These are phyloP conservation scores for Alosa sapidissima DNA, from an alignment of 2,797 vertebrate species.

Conservation along the genomic window DNA sequence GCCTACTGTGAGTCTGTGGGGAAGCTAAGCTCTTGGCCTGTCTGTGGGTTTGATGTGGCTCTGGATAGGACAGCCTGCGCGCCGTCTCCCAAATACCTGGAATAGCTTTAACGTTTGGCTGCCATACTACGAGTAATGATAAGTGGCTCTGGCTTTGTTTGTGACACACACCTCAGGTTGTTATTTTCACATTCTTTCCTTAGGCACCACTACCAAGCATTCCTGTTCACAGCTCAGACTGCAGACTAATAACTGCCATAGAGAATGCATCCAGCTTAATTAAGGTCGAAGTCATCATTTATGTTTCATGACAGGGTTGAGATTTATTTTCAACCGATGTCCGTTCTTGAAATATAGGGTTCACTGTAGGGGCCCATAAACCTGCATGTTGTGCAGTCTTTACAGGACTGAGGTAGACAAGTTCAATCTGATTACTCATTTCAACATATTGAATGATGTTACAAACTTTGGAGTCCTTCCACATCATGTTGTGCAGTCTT, in stretches of 20 bases:
- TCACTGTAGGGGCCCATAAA: conserved; percentile 38
- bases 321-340: conserved; percentile 10
- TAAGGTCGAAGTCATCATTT: background rate
- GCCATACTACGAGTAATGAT: background rate
- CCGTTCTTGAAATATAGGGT: background rate
- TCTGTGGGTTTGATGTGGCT: conserved; percentile 50
- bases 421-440: conserved; percentile 26
- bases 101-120: conserved; percentile 35
- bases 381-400: background rate
- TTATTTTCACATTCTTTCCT: conserved; percentile 38
- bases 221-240: background rate
- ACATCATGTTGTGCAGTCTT: background rate
- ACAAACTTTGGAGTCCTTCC: background rate
- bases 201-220: conserved; percentile 4
- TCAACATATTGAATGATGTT: conserved; percentile 30
- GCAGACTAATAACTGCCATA: background rate
- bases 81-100: conserved; percentile 39
- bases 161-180: conserved; percentile 29
- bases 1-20: conserved; percentile 34
- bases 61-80: conserved; percentile 34
- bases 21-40: conserved; percentile 5
- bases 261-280: background rate
- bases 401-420: conserved; percentile 6
- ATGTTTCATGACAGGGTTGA: background rate
- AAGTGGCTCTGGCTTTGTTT: conserved; percentile 39